Evolutionary conservation across 35 echinoderm and acorn worm species (phyloP).

Genomic region (Apostichopus parvimensis): DNA sequence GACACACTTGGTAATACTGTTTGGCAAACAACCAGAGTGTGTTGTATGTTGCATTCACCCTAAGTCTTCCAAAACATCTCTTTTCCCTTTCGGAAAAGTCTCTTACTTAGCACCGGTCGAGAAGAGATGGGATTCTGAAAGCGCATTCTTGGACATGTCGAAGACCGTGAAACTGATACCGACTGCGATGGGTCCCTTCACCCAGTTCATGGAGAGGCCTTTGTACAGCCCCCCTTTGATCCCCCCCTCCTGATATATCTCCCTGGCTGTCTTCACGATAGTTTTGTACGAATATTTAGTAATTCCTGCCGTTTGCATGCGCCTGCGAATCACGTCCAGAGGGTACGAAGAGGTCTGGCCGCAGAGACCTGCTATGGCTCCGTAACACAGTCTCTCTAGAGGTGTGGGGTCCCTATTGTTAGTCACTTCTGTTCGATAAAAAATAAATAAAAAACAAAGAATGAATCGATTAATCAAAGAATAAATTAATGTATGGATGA

Average conservation of each 20-base stretch:
- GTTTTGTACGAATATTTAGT: constrained; percentile 90
- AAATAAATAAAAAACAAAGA: neutral
- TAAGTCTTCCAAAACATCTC: neutral
- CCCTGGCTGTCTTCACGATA: constrained; percentile 73
- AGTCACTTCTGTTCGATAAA: constrained; percentile 53
- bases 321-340: constrained; percentile 84
- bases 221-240: constrained; percentile 90
- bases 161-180: constrained; percentile 96
- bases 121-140: constrained; percentile 52
- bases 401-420: constrained; percentile 62
- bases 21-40: no score
- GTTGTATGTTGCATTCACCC: neutral
- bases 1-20: no score
- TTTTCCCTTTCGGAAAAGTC: neutral
- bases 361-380: constrained; percentile 87
- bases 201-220: constrained; percentile 98
- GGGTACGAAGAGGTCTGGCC: constrained; percentile 97
- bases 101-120: neutral
- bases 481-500: neutral
- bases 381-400: constrained; percentile 77
- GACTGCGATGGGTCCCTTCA: constrained; percentile 95
- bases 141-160: constrained; percentile 71
- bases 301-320: constrained; percentile 97
- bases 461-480: neutral
- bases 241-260: constrained; percentile 75